Evolutionary conservation across 2,797 vertebrate species (phyloP).

Genomic region (Pterois miles): DNA sequence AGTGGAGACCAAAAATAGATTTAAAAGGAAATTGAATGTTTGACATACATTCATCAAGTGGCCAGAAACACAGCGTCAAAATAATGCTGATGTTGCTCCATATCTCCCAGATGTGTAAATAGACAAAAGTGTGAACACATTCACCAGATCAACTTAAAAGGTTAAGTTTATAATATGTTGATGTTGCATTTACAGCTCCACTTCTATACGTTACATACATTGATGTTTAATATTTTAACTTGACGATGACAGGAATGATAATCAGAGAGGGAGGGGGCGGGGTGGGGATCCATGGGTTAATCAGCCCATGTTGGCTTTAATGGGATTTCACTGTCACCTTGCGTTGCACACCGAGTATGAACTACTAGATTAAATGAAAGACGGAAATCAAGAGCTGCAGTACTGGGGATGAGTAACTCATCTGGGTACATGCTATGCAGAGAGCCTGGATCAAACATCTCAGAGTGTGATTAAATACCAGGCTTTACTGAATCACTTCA

Average conservation of each 20-base stretch:
- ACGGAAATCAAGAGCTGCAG: background rate
- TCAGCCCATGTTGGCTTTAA: background rate
- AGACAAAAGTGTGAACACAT: background rate
- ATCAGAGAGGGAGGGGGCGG: background rate
- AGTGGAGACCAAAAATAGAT: background rate
- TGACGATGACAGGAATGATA: too few species aligned
- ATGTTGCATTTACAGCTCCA: too few species aligned
- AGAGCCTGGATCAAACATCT: slow-evolving; percentile 3
- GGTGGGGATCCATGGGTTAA: background rate
- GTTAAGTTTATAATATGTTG: too few species aligned
- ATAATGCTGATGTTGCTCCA: background rate
- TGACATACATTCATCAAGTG: background rate
- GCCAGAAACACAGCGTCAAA: background rate
- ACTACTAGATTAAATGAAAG: background rate
- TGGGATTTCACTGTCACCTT: background rate
- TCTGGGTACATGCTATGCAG: background rate
- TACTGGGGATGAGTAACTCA: background rate
- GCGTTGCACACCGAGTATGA: background rate
- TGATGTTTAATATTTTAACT: background rate
- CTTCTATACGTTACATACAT: background rate
- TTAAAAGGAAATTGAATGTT: background rate
- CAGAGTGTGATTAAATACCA: slow-evolving; percentile 5
- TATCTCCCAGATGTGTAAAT: background rate
- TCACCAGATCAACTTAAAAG: accelerated
- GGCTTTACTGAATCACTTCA: slow-evolving; percentile 22